These are phyloP conservation scores for Pyralis farinalis DNA, from an alignment of 2,888 invertebrate genomes.

Conservation along the genomic window DNA sequence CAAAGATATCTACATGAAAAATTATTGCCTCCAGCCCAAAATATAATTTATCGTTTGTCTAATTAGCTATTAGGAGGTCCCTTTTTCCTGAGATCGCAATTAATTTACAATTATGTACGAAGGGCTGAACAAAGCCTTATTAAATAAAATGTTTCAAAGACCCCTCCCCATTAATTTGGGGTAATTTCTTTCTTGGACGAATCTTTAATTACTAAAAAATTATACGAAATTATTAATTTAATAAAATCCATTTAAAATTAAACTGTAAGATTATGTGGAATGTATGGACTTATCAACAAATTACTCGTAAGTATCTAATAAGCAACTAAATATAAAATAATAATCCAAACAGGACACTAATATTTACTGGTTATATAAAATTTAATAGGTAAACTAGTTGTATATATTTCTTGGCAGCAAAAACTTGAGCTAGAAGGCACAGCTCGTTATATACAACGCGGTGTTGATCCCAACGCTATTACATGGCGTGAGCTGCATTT, in stretches of 20 bases:
- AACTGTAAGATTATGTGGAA: too few relatives aligned
- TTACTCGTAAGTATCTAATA: too few relatives aligned
- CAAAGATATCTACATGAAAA: neutral
- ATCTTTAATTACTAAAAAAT: slow-evolving; percentile 44
- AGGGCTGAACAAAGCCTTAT: slow-evolving; percentile 65
- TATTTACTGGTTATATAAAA: too few relatives aligned
- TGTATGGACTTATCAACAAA: too few relatives aligned
- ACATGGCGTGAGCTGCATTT: too few relatives aligned
- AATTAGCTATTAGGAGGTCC: slow-evolving; percentile 52
- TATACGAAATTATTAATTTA: slow-evolving; percentile 17
- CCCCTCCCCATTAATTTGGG: slow-evolving; percentile 46
- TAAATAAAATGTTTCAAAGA: slow-evolving; percentile 69
- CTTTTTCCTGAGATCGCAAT: slow-evolving; percentile 59
- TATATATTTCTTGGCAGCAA: too few relatives aligned
- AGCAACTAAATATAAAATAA: too few relatives aligned
- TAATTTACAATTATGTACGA: slow-evolving; percentile 74
- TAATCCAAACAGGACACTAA: too few relatives aligned
- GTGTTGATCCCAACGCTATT: too few relatives aligned
- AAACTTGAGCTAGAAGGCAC: too few relatives aligned
- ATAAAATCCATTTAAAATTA: neutral
- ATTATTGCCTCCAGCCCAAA: slow-evolving; percentile 6
- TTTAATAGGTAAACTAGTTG: too few relatives aligned
- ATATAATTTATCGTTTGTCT: slow-evolving; percentile 24
- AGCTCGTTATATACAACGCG: too few relatives aligned
- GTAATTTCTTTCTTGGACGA: slow-evolving; percentile 50